These are phyloP conservation scores for Stegana nigrithorax DNA, from an alignment of 2,888 invertebrate genomes.

Conservation along the genomic window DNA sequence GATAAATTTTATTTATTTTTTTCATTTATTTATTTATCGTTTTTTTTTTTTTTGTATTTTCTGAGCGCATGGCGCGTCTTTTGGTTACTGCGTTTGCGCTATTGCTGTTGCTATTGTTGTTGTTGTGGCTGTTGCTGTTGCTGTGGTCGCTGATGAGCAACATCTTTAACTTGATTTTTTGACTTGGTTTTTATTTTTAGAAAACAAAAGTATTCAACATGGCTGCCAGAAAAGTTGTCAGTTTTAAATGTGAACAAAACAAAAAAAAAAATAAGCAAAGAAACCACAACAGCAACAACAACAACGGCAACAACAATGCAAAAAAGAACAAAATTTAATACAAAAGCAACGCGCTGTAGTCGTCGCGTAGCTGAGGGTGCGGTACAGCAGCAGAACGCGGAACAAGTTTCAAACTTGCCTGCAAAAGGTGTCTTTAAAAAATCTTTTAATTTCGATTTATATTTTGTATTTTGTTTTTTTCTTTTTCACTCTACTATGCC, in stretches of 20 bases:
- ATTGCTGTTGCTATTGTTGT: neutral
- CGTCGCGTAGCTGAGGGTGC: conserved; percentile 38
- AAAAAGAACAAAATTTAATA: no score
- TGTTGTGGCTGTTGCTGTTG: neutral
- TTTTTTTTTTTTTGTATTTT: neutral
- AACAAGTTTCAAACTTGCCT: conserved; percentile 63
- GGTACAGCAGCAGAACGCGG: conserved; percentile 44
- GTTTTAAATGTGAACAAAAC: conserved; percentile 25
- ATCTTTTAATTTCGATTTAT: conserved; percentile 61
- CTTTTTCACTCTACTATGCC: no score
- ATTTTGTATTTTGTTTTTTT: conserved; percentile 28
- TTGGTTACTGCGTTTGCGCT: neutral
- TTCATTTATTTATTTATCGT: no score
- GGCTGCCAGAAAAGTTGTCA: conserved; percentile 53
- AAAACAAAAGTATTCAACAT: conserved; percentile 63
- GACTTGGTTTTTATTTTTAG: conserved; percentile 34
- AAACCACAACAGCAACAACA: conserved; percentile 14
- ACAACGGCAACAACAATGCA: no score
- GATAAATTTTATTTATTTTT: no score
- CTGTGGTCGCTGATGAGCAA: neutral
- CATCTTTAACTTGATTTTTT: conserved; percentile 7
- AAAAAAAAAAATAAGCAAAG: conserved; percentile 32
- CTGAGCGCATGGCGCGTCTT: neutral
- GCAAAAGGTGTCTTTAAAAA: conserved; percentile 58
- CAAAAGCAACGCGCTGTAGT: conserved; percentile 24